Conservation (phyloP, 2,888 invertebrate species). For the Epirrhoe alternata region DNA sequence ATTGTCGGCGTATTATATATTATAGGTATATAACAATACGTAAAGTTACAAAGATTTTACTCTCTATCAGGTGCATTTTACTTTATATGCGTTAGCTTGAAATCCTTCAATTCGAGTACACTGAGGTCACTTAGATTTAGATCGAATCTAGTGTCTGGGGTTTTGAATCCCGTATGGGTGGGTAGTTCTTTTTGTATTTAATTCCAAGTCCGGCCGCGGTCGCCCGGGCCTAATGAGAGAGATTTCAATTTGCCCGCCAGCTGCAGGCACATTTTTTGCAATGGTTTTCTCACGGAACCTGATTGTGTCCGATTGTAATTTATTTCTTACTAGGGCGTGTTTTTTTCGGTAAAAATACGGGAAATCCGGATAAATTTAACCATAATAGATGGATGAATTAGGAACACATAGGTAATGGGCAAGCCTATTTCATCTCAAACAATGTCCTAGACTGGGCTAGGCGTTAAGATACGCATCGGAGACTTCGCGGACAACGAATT, state of each 20-base stretch:
- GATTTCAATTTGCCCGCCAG: constrained; percentile 46
- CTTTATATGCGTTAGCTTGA: background rate
- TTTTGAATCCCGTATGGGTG: constrained; percentile 2
- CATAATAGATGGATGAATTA: no score
- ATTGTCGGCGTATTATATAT: no score
- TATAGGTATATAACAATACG: no score
- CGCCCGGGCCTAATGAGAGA: constrained; percentile 40
- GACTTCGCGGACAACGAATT: no score
- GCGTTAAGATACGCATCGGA: no score
- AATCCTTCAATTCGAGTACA: background rate
- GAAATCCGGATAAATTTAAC: background rate
- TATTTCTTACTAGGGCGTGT: constrained; percentile 9
- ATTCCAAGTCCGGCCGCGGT: constrained; percentile 24
- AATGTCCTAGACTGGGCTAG: no score
- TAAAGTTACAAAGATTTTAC: no score
- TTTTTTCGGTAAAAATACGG: background rate
- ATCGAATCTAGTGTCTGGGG: constrained; percentile 1
- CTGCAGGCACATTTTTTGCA: constrained; percentile 35
- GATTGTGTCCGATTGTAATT: constrained; percentile 31
- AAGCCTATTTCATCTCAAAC: no score
- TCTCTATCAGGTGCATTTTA: no score
- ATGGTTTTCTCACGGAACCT: constrained; percentile 26
- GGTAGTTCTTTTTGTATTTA: constrained; percentile 20
- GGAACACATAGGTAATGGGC: no score
- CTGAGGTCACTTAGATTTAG: background rate